These are phyloP conservation scores for Trachemys scripta DNA, from an alignment of 2,113 vertebrate genomes.

Conservation along the genomic window DNA sequence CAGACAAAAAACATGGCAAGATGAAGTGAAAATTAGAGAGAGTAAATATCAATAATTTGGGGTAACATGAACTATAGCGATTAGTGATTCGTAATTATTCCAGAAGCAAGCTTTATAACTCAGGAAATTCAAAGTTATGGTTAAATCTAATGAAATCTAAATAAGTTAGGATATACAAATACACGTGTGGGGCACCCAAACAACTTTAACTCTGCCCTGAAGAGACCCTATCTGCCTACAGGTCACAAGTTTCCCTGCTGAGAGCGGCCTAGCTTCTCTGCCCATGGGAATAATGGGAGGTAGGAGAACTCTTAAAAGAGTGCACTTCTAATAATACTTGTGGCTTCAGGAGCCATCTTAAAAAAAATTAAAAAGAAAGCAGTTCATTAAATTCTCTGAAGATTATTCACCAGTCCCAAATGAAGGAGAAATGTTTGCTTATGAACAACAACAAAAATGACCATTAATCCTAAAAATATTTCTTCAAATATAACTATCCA, in stretches of 20 bases:
- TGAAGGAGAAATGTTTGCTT: neutral
- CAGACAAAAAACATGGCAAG: too few relatives aligned
- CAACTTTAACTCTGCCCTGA: neutral
- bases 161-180: too few relatives aligned
- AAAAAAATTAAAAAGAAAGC: too few relatives aligned
- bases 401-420: neutral
- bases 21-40: too few relatives aligned
- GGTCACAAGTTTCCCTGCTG: neutral
- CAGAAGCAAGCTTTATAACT: too few relatives aligned
- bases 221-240: neutral
- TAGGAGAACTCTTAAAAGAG: neutral
- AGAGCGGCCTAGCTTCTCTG: neutral
- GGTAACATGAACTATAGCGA: too few relatives aligned
- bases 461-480: neutral
- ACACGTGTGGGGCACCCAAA: neutral
- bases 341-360: too few relatives aligned
- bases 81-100: too few relatives aligned
- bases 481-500: neutral
- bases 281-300: neutral
- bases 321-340: too few relatives aligned
- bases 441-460: neutral
- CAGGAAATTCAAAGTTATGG: too few relatives aligned
- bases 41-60: too few relatives aligned
- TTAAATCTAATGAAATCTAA: too few relatives aligned
- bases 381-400: neutral